Evolutionary conservation across 1,140 invertebrate genomes (phyloP).

Genomic region (Dufourea novaeangliae): DNA sequence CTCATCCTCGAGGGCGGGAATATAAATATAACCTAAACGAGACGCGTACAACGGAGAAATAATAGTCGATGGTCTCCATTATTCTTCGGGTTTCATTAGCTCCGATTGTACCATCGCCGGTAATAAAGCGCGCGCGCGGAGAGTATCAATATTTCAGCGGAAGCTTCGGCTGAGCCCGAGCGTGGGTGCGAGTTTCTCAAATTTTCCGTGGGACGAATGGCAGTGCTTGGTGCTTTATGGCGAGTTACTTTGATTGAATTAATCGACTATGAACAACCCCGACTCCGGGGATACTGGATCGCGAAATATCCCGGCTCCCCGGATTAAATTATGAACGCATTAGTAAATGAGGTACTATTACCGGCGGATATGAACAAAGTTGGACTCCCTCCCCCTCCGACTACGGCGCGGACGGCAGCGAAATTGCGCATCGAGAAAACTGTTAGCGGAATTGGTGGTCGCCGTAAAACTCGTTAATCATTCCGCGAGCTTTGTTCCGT

Average conservation of each 20-base stretch:
- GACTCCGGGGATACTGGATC: constrained; percentile 1
- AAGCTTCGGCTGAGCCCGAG: neutral
- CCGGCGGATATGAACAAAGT: constrained; percentile 44
- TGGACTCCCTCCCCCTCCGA: too few relatives aligned
- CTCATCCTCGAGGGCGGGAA: too few relatives aligned
- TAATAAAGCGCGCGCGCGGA: neutral
- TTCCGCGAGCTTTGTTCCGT: constrained; percentile 1
- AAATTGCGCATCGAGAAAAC: constrained; percentile 35
- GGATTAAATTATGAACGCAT: constrained; percentile 59
- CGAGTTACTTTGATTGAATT: constrained; percentile 46
- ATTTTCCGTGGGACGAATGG: neutral
- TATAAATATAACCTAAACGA: too few relatives aligned
- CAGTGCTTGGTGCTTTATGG: constrained; percentile 1
- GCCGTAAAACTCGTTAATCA: constrained; percentile 52
- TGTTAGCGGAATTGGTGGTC: constrained; percentile 46
- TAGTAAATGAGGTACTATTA: constrained; percentile 57
- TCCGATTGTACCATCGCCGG: neutral
- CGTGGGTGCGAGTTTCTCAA: neutral
- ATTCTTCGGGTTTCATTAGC: neutral
- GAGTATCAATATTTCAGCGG: constrained; percentile 14
- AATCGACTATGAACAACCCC: constrained; percentile 40
- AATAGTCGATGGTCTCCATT: neutral
- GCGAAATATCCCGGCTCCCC: neutral
- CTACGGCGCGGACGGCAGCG: neutral
- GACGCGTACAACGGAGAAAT: neutral